Evolutionary conservation across 1,140 invertebrate species (phyloP), one percentile per base, ranked within the genome.

Genomic region (Drosophila busckii): DNA sequence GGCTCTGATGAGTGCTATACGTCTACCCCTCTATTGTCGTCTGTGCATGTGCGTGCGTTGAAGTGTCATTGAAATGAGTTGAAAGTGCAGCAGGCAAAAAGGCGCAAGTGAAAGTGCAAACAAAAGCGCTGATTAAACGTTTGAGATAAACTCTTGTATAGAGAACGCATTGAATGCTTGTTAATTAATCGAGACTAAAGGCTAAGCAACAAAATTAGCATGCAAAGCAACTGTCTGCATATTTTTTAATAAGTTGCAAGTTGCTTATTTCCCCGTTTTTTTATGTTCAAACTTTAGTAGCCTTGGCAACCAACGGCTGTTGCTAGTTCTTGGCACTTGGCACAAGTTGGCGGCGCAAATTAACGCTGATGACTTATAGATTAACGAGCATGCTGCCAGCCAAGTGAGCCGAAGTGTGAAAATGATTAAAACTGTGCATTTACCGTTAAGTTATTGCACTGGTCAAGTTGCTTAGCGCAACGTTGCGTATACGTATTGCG

Each of bases 91-190:
- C 42, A 22, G 26, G 46, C 49, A 68, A 64, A 75, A 46, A 45
- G 45, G 48, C 26, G 44, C 67, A 73, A 80, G 73, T 68, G 62
- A 73, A 80, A 78, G 73, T 64, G 44, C 53, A 54, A 73, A 75
- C 64, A 82, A 80, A 82, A 55, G 60, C 41, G 37, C 65, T 82
- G 76, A 80, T 80, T 82, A 82, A 65, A 69, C 75, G 65, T 53
- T 53, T 26, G 29, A 48, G 32, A 42, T 54, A 59, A 37, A 56
- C 32, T 58, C 32, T 37, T 10, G 31, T 13, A 23, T 8, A 12
- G 41, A 41, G 10, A 26, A 13, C 22, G 22, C 44, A 48, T 23
- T 70, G 60, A 53, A 68, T 73, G 58, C 63, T 53, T 50, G 26
- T 48, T 64, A 70, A 73, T 59, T 68, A 55, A 61, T n/a, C n/a